phyloP scores from a whole-genome alignment of 1,140 invertebrate species.

The Aricia agestis region DNA sequence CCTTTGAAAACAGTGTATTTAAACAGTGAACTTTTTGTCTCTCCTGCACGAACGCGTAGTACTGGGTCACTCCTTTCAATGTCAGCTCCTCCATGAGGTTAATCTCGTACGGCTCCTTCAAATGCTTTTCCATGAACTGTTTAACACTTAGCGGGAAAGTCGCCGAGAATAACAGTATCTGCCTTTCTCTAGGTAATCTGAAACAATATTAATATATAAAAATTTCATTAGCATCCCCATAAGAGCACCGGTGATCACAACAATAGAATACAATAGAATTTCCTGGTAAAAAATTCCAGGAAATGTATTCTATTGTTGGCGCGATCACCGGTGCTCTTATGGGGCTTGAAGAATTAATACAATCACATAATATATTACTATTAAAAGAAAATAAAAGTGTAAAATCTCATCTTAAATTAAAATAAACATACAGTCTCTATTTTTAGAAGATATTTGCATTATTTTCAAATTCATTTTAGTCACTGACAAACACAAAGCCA shows the following conservation, averaged over 20 bases:
- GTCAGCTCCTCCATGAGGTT: conserved; percentile 99
- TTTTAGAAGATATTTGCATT: no score
- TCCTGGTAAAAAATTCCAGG: no score
- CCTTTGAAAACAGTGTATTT: conserved; percentile 99
- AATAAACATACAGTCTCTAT: no score
- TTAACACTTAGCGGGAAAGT: conserved; percentile 99
- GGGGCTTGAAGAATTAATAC: no score
- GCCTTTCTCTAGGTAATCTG: conserved; percentile 94
- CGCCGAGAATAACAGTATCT: conserved; percentile 98
- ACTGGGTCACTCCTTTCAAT: conserved; percentile 99
- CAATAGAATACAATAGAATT: no score
- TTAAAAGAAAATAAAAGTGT: not conserved
- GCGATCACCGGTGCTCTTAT: no score
- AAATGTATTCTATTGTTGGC: no score
- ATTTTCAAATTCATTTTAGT: no score
- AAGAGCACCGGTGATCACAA: no score
- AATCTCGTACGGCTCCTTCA: conserved; percentile 98
- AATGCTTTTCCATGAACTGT: conserved; percentile 98
- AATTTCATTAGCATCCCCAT: not conserved
- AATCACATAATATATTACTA: not conserved
- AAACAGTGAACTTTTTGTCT: conserved; percentile 99
- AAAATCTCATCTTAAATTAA: no score
- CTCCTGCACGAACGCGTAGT: conserved; percentile 99
- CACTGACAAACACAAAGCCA: not conserved
- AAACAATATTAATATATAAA: conserved; percentile 24